Percentiles rank a stretch among this genome's conserved stretches.
These are phyloP conservation scores for Machaerirhynchus nigripectus DNA, from an alignment of 2,113 vertebrate species.

Conservation along the genomic window DNA sequence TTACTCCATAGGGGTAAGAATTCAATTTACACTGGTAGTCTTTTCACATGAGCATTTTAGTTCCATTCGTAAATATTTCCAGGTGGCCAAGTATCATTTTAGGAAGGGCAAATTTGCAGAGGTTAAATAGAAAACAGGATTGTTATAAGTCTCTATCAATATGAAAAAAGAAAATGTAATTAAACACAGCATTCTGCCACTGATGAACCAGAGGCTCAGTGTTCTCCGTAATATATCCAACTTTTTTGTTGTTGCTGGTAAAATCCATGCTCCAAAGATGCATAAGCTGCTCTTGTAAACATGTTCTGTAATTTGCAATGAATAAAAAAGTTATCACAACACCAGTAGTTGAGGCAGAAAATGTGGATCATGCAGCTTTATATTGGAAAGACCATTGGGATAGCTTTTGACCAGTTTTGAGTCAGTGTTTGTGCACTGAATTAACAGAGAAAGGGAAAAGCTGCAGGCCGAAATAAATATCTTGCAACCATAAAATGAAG, in stretches of 20 bases:
- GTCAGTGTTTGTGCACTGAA: background rate
- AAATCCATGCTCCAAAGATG: background rate
- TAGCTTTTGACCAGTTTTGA: background rate
- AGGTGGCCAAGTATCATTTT: conserved; percentile 65
- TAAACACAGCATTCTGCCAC: conserved; percentile 40
- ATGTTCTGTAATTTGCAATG: background rate
- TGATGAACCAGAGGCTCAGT: background rate
- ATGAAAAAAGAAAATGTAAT: conserved; percentile 49
- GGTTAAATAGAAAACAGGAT: conserved; percentile 51
- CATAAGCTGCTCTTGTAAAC: conserved; percentile 4
- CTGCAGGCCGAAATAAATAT: background rate
- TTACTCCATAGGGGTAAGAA: background rate
- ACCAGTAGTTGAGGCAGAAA: background rate
- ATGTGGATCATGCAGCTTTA: background rate
- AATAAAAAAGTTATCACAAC: background rate
- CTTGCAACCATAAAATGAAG: background rate
- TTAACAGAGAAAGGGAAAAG: background rate
- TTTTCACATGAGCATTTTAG: conserved; percentile 33
- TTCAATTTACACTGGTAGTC: background rate
- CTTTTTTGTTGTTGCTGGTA: background rate
- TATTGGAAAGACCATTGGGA: background rate
- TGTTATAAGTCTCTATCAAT: conserved; percentile 46
- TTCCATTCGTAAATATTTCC: conserved; percentile 68
- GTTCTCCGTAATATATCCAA: background rate
- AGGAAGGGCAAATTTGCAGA: conserved; percentile 64